Conservation (phyloP, 2,888 invertebrate species). For the Euplagia quadripunctaria region DNA sequence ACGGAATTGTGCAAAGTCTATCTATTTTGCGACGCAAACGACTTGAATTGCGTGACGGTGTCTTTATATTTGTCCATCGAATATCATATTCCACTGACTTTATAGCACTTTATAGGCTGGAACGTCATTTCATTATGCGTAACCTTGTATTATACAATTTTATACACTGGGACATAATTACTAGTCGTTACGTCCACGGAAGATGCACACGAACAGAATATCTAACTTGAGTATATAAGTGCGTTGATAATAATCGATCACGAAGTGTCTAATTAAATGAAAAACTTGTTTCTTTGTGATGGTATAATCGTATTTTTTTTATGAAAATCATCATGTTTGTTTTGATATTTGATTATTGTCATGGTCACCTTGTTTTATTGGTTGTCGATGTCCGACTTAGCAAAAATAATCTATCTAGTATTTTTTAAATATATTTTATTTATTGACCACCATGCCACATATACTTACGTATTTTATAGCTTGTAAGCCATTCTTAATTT, state of each 20-base stretch:
- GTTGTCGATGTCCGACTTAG: no score
- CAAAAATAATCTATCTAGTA: no score
- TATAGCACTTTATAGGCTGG: neutral
- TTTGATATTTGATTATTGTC: slow-evolving; percentile 6
- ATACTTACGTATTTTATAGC: no score
- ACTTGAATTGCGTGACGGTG: slow-evolving; percentile 56
- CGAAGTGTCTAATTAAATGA: slow-evolving; percentile 49
- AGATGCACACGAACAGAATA: slow-evolving; percentile 53
- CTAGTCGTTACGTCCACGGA: slow-evolving; percentile 37
- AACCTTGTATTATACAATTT: slow-evolving; percentile 50
- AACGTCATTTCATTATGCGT: slow-evolving; percentile 25
- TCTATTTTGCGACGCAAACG: slow-evolving; percentile 55
- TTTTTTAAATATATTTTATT: no score
- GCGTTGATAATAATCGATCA: slow-evolving; percentile 43
- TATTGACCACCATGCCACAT: no score
- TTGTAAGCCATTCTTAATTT: no score
- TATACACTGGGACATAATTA: slow-evolving; percentile 44
- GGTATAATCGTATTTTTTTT: slow-evolving; percentile 5
- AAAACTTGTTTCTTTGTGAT: slow-evolving; percentile 48
- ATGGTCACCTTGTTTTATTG: neutral
- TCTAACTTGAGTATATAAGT: slow-evolving; percentile 30
- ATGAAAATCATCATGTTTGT: neutral
- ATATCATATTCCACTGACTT: slow-evolving; percentile 30
- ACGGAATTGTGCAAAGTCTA: slow-evolving; percentile 60
- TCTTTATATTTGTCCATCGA: slow-evolving; percentile 31